Evolutionary conservation across 1,140 invertebrate species (phyloP).

Genomic region (Zaprionus capensis): DNA sequence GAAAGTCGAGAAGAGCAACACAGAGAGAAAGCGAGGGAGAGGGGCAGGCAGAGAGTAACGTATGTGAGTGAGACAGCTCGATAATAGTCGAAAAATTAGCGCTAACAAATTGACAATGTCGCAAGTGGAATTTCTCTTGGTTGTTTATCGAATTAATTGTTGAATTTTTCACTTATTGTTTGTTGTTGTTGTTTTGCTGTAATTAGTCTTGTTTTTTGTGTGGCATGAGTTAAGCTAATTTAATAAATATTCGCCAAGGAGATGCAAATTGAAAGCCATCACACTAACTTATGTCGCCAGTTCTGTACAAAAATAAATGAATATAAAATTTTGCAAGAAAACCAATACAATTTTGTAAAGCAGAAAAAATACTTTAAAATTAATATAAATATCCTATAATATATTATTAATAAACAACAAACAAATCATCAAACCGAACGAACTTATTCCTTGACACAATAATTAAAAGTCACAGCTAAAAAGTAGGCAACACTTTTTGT

Average conservation of each 20-base stretch:
- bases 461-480: not conserved
- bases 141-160: conserved; percentile 1
- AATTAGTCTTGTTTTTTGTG: not conserved
- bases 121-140: conserved; percentile 40
- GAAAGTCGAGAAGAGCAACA: conserved; percentile 34
- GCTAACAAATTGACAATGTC: conserved; percentile 71
- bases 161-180: conserved; percentile 26
- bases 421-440: no score
- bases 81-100: conserved; percentile 78
- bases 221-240: no score
- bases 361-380: no score
- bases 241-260: not conserved
- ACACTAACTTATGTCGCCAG: no score
- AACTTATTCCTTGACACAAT: no score
- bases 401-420: no score
- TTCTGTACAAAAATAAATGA: no score
- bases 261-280: no score
- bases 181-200: conserved; percentile 3
- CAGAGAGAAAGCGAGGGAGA: conserved; percentile 46
- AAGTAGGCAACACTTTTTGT: conserved; percentile 52
- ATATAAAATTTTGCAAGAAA: no score
- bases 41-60: conserved; percentile 28
- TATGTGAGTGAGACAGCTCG: conserved; percentile 23
- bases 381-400: no score
- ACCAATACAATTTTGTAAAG: no score